A percentile compares a stretch with the other conserved stretches of the same genome.
Conservation (phyloP, 2,113 vertebrate genomes). For the Notarius lentiginosus region DNA sequence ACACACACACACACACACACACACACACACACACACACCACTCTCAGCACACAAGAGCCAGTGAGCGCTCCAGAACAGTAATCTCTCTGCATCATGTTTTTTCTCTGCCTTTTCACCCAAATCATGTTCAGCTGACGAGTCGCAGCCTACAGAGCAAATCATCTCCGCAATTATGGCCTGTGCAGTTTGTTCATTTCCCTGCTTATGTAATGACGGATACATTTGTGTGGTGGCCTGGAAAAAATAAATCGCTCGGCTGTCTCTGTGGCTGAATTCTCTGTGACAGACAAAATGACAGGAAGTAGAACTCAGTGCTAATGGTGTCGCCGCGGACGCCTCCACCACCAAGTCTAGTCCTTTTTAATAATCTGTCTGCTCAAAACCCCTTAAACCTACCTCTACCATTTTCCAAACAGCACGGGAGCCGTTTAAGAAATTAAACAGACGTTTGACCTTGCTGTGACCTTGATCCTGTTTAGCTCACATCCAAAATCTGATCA, state of each 20-base stretch:
- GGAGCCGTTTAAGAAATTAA: no score
- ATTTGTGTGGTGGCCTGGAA: background rate
- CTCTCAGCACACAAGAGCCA: background rate
- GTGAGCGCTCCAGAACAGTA: background rate
- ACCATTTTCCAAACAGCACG: no score
- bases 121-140: background rate
- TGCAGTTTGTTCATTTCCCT: background rate
- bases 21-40: background rate
- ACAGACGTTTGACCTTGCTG: background rate
- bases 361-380: background rate
- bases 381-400: no score
- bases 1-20: background rate
- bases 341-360: background rate
- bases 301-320: background rate
- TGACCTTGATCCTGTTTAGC: background rate
- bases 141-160: background rate
- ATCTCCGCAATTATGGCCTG: background rate
- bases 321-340: background rate
- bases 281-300: background rate
- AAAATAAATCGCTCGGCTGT: background rate
- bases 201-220: background rate
- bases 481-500: background rate
- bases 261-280: background rate
- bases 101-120: constrained; percentile 5
- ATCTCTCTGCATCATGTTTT: background rate